These are phyloP conservation scores for Ochlodes sylvanus DNA, from an alignment of 2,888 invertebrate species.

Conservation along the genomic window DNA sequence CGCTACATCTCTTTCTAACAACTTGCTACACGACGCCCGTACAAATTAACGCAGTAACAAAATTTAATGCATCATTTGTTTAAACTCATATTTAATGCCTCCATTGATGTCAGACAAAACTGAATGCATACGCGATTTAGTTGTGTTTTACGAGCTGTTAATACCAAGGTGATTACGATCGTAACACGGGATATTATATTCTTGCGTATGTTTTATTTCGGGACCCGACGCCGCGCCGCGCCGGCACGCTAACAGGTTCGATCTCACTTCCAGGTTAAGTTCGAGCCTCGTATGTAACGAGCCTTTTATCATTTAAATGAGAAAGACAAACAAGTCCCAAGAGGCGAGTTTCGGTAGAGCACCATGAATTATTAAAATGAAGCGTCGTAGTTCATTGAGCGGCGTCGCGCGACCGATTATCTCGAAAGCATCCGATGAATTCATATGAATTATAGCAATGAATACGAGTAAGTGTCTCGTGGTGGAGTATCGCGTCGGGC, in stretches of 20 bases:
- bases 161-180: conserved; percentile 28
- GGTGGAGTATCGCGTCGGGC: conserved; percentile 50
- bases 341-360: conserved; percentile 39
- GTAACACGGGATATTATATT: conserved; percentile 14
- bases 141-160: conserved; percentile 17
- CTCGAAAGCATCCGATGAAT: conserved; percentile 14
- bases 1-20: conserved; percentile 8
- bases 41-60: conserved; percentile 10
- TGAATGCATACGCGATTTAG: conserved; percentile 26
- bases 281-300: conserved; percentile 31
- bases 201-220: conserved; percentile 16
- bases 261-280: conserved; percentile 44
- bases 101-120: conserved; percentile 17
- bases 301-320: conserved; percentile 44
- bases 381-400: conserved; percentile 6
- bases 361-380: conserved; percentile 37
- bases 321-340: conserved; percentile 41
- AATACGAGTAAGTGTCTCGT: conserved; percentile 55
- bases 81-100: conserved; percentile 5
- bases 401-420: conserved; percentile 13
- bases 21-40: neutral
- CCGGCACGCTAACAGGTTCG: conserved; percentile 39
- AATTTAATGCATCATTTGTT: conserved; percentile 18
- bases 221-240: conserved; percentile 10
- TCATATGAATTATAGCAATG: conserved; percentile 54